These are phyloP conservation scores for Actenoides lindsayi DNA, from an alignment of 2,113 vertebrate species.

Conservation along the genomic window DNA sequence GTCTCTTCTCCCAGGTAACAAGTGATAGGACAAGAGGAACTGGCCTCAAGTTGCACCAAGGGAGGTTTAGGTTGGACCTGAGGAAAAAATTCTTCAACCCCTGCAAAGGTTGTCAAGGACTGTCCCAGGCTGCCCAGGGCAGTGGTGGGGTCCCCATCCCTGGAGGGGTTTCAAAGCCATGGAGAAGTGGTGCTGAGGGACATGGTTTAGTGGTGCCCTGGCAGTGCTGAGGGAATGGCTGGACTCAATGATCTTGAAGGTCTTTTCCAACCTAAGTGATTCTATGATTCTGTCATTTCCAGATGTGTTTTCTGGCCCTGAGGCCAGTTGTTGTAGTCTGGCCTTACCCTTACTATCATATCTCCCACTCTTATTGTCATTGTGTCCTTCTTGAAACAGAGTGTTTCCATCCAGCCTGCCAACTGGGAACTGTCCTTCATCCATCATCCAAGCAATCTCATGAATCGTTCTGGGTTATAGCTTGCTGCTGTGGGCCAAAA, in stretches of 20 bases:
- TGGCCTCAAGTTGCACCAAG: background rate
- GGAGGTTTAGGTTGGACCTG: background rate
- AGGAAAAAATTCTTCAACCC: background rate
- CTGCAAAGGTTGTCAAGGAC: background rate
- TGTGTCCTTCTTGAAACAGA: background rate
- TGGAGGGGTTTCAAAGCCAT: background rate
- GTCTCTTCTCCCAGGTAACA: background rate
- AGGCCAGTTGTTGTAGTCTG: background rate
- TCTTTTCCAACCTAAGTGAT: background rate
- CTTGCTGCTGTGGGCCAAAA: background rate
- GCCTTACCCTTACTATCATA: fast-evolving
- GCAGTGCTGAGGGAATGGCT: background rate
- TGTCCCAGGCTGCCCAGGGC: background rate
- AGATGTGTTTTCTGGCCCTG: background rate
- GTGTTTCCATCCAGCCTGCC: background rate
- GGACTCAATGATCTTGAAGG: background rate
- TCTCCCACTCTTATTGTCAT: fast-evolving
- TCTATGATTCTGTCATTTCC: background rate
- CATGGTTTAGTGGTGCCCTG: background rate
- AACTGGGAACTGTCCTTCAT: background rate
- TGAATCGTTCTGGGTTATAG: background rate
- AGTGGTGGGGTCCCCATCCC: background rate
- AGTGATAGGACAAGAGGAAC: background rate
- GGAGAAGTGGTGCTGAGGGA: background rate
- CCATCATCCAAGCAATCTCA: background rate